Evolutionary conservation across 2,797 vertebrate species (phyloP), one percentile per base, ranked within the genome.

Genomic region (Perdix hodgsoniae): DNA sequence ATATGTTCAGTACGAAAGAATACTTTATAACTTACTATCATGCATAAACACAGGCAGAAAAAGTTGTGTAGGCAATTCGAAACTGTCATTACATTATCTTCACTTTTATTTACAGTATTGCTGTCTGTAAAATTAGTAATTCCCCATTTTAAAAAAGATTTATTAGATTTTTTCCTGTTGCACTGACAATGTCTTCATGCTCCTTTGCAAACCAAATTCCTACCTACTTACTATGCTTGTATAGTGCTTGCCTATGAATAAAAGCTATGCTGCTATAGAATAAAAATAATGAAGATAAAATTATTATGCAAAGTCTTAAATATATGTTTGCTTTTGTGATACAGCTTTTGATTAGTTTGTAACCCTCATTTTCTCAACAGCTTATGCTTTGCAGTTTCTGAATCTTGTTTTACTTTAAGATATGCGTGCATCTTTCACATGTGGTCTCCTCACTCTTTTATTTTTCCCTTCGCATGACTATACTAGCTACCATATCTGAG

Each of bases 131-230:
- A 49, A n/a, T 56, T 44, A 70, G 9, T 35, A 2, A 42, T 87
- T 91, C 87, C 82, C 39, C 29, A 29, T 66, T 84, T 92, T 42
- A 31, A 47, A 19, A 82, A 14, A 80, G 27, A 45, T 31, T 45
- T 8, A 59, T 84, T 29, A 31, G 26, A n/a, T 76, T 15, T 27
- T 31, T 59, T 66, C 8, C 5, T 31, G 17, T 75, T n/a, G 44
- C 64, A 47, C 13, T 24, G 15, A 33, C 47, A 47, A 35, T 26
- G 3, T 13, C 35, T 15, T 72, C 49, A 12, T 45, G 49, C 29
- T 88, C n/a, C 14, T 78, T 59, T 81, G 60, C 49, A 50, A 75
- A 2, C 14, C 42, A 27, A 0, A 2, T 76, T 56, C 19, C 56
- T 89, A 3, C 11, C 10, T 67, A 1, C 57, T 81, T 47, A 29